Percentiles rank a stretch among this genome's conserved stretches.
Conservation (phyloP, 1,140 invertebrate genomes). For the Formica exsecta region DNA sequence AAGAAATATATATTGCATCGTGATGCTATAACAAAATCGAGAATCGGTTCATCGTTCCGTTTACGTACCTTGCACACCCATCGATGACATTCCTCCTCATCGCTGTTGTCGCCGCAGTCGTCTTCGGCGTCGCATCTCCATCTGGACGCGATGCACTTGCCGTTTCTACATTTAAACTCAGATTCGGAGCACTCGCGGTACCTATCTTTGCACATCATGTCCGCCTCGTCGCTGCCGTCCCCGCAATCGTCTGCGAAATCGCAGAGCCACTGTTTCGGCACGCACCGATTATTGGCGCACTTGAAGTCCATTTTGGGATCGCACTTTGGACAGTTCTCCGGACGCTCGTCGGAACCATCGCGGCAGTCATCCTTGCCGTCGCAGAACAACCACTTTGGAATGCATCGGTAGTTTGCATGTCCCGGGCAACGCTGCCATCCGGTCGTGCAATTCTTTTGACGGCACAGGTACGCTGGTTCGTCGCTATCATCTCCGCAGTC, state of each 20-base stretch:
- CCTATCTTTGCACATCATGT: slow-evolving; percentile 92
- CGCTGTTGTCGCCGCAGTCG: slow-evolving; percentile 93
- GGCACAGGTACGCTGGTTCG: slow-evolving; percentile 96
- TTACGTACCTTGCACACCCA: slow-evolving; percentile 91
- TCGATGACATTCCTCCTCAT: slow-evolving; percentile 92
- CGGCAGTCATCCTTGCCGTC: slow-evolving; percentile 97
- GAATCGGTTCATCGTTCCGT: neutral
- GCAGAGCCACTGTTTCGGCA: slow-evolving; percentile 97
- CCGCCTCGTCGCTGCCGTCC: slow-evolving; percentile 96
- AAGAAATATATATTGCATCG: neutral
- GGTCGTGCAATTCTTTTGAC: slow-evolving; percentile 95
- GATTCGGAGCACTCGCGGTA: slow-evolving; percentile 98
- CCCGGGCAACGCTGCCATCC: slow-evolving; percentile 97
- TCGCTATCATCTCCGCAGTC: slow-evolving; percentile 98
- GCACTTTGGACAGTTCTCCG: slow-evolving; percentile 96
- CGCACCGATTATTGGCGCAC: slow-evolving; percentile 96
- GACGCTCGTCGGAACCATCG: slow-evolving; percentile 96
- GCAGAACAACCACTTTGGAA: slow-evolving; percentile 98
- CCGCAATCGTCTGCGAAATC: slow-evolving; percentile 98
- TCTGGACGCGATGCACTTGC: slow-evolving; percentile 96
- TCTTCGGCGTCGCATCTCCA: slow-evolving; percentile 92
- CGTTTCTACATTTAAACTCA: slow-evolving; percentile 96
- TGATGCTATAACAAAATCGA: neutral
- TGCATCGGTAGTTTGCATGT: slow-evolving; percentile 95
- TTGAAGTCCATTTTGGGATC: slow-evolving; percentile 95